Evolutionary conservation across 2,888 invertebrate genomes (phyloP).

Genomic region (Blera fallax): DNA sequence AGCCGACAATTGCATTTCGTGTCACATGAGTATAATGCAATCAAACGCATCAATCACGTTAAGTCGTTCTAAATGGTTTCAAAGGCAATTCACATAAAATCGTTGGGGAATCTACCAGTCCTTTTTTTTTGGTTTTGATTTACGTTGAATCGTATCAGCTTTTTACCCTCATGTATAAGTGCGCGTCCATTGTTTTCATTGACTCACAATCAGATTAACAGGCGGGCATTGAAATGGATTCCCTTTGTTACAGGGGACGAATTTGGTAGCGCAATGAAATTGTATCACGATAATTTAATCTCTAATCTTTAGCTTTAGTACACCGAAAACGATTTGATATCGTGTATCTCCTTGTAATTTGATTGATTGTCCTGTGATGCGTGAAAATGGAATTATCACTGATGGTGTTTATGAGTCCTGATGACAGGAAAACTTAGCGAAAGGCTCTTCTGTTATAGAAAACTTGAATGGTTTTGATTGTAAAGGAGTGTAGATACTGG

Average conservation of each 20-base stretch:
- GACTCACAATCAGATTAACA: slow-evolving; percentile 49
- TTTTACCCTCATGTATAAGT: neutral
- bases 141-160: neutral
- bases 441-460: neutral
- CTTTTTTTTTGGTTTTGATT: neutral
- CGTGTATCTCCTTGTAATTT: neutral
- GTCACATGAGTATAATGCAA: neutral
- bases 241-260: slow-evolving; percentile 17
- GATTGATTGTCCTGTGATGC: neutral
- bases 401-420: neutral
- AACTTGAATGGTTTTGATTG: too few species aligned
- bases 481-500: too few species aligned
- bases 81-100: neutral
- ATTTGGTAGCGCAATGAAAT: slow-evolving; percentile 2
- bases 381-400: neutral
- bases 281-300: slow-evolving; percentile 39
- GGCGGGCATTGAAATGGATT: slow-evolving; percentile 40
- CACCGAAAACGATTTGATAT: neutral
- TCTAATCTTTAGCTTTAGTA: slow-evolving; percentile 32
- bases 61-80: neutral
- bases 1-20: neutral
- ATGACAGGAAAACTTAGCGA: neutral
- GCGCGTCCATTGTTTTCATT: slow-evolving; percentile 28
- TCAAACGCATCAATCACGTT: neutral
- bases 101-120: neutral